Base-by-base conservation (phyloP, 2,797 vertebrate species). In the Aphelocoma californica region DNA sequence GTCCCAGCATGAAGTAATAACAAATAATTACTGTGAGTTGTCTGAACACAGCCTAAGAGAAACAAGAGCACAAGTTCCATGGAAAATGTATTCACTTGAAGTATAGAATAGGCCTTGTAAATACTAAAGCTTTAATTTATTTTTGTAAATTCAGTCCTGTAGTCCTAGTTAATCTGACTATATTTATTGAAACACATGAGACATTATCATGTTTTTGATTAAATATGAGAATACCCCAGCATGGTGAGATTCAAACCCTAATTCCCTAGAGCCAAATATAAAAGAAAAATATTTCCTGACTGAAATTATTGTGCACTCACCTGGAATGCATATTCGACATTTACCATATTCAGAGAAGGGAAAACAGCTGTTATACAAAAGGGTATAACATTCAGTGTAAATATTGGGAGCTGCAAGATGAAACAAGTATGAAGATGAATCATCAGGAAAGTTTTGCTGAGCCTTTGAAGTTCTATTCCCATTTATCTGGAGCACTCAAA, bases 381-480 rank as follows among this genome's bases (percentile, higher is more conserved):
- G 64, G 7, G 20, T 71, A 28, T 58, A 84, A 79, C 15, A 57
- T 12, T 65, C 53, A 75, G 72, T 74, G 36, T 70, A 90, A 94
- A 81, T 92, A 93, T 2, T 77, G 50, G 72, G 73, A 93, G 57
- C 71, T 89, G 65, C 94, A 94, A 67, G 93, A 93, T 74, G 70
- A 90, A 81, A 90, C 88, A 77, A 82, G 90, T 80, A 58, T 34
- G 31, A 88, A 92, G 64, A 85, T 92, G 81, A 95, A 93, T 93
- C 90, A 94, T 50, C 32, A 53, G 78, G 71, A 93, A 89, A 85
- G 81, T 67, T 92, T 69, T 66, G 36, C 24, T 86, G 56, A 91
- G 88, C 62, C 81, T 90, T 87, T 94, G 81, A 56, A 87, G 57
- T 14, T 62, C 21, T 61, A 87, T 87, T 96, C 32, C 54, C 47